Base-by-base conservation (phyloP, 2,113 vertebrate species). In the Protomyctophum bolini region DNA sequence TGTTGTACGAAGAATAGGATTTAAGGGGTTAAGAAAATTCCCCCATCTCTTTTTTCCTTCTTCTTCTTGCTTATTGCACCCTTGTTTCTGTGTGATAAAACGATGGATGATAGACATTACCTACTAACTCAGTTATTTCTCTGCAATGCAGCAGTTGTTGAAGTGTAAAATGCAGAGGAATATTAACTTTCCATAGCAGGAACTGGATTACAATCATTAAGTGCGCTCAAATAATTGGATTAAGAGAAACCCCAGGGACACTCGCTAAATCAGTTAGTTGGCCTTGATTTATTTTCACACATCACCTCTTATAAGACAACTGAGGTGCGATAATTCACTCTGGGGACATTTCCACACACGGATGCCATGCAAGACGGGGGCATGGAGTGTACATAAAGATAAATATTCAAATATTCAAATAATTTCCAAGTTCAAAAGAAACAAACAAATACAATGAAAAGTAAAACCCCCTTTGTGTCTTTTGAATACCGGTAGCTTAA, bases 201-300 rank as follows among this genome's bases (percentile, higher is more conserved):
- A 77, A 80, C 51, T 48, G 64, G 78, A 77, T 75, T 7, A 76
- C 59, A 83, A 73, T 76, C 48, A 88, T 81, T 79, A 77, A 74
- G 52, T 77, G 33, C 77, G 72, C 58, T 78, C 66, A 72, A 82
- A 82, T 83, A 80, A 83, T 68, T 86, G 76, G 73, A 86, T 83
- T 76, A 79, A 46, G 59, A 77, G 48, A 68, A 81, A 70, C 78
- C 71, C 62, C 14, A 52, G 80, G 73, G 84, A 83, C 0, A 21
- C 29, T 14, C 64, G 29, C 74, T 70, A 76, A 83, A 85, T 86
- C 81, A 83, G 84, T 85, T 80, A 83, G 70, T 72, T 58, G 81
- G 81, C 83, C 79, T 70, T 76, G 70, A 82, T 76, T 84, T 84
- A 75, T 82, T 84, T 81, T 83, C 75, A 75, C 70, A 80, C 72